Percentiles rank a stretch among this genome's conserved stretches.
Conservation (phyloP, 2,888 invertebrate genomes). For the Himalopsyche tibetana region DNA sequence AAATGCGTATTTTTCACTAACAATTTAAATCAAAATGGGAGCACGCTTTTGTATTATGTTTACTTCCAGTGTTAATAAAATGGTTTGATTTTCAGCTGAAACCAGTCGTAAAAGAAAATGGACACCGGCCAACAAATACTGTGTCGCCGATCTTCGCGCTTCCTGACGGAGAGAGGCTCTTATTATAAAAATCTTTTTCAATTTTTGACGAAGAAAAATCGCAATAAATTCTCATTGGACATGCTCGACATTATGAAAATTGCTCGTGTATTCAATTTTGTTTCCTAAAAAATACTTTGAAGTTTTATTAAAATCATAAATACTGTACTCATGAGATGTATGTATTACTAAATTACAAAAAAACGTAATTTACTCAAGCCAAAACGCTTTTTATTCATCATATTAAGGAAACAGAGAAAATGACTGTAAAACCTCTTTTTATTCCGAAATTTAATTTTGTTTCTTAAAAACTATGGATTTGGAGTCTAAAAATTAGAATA, state of each 20-base stretch:
- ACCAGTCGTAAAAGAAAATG: constrained; percentile 46
- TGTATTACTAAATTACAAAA: too few species aligned
- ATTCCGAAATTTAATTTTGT: too few species aligned
- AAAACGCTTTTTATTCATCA: too few species aligned
- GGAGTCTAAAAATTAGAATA: too few species aligned
- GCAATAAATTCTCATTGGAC: constrained; percentile 9
- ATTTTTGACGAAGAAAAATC: neutral
- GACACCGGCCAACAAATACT: constrained; percentile 53
- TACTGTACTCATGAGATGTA: too few species aligned
- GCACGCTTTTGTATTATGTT: neutral
- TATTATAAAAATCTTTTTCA: neutral
- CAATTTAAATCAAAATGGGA: neutral
- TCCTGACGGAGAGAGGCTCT: constrained; percentile 56
- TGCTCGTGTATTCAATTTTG: neutral
- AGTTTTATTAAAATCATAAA: neutral
- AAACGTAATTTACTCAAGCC: too few species aligned
- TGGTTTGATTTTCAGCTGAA: constrained; percentile 54
- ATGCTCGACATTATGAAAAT: neutral
- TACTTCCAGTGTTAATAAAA: constrained; percentile 23
- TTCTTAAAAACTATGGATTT: too few species aligned
- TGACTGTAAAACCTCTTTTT: too few species aligned
- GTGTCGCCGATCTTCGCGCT: constrained; percentile 51
- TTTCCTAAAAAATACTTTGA: constrained; percentile 18
- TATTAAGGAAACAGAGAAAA: too few species aligned
- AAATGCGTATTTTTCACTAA: too few species aligned